Conservation (phyloP, 2,113 vertebrate species). For the Phrynocephalus versicolor region DNA sequence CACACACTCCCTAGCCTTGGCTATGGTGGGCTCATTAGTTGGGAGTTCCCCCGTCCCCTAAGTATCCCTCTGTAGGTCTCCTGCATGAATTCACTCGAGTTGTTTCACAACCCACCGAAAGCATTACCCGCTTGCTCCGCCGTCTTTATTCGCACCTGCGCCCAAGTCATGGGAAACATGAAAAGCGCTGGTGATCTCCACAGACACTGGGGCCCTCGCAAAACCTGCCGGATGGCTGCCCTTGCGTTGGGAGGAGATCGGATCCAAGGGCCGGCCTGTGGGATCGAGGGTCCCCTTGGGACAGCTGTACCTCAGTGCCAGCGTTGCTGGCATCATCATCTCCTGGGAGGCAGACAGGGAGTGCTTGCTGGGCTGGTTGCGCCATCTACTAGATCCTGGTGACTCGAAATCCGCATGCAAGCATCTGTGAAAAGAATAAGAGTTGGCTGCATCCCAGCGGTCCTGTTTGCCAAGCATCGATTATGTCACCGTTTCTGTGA, state of each 20-base stretch:
- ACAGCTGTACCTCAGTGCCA: slow-evolving; percentile 58
- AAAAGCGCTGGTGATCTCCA: no score
- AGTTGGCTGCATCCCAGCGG: slow-evolving; percentile 61
- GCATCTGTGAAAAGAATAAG: slow-evolving; percentile 46
- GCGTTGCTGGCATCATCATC: slow-evolving; percentile 31
- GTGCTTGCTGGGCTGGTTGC: slow-evolving; percentile 47
- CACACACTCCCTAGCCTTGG: background rate
- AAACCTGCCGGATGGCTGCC: no score
- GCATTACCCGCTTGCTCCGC: no score
- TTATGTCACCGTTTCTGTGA: slow-evolving; percentile 69
- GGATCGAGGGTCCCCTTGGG: no score
- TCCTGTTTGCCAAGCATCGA: slow-evolving; percentile 65
- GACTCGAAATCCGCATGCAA: slow-evolving; percentile 37
- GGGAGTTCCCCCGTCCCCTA: background rate
- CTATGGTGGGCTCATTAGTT: background rate
- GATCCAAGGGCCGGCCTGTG: no score
- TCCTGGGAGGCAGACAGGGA: slow-evolving; percentile 52
- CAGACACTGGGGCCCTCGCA: no score
- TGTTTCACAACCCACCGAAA: no score
- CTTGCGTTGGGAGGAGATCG: no score
- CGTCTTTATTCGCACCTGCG: no score
- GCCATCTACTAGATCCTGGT: slow-evolving; percentile 39
- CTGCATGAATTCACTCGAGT: background rate
- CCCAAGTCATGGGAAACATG: no score
- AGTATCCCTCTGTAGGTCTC: background rate